Evolutionary conservation across 2,113 vertebrate species (phyloP).

Genomic region (Saguinus midas): DNA sequence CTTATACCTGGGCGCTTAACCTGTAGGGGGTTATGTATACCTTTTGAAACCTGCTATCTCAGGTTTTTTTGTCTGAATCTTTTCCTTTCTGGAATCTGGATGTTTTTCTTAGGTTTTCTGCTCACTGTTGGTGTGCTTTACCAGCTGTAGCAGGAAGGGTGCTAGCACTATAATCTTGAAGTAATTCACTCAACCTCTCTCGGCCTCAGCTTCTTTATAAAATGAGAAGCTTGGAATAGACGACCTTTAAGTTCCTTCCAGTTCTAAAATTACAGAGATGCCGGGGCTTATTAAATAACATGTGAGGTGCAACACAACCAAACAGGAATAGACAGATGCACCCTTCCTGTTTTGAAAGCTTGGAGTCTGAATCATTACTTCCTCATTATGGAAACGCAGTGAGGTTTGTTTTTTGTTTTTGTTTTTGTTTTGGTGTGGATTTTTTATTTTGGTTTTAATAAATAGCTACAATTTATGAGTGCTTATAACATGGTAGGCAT

Average conservation of each 20-base stretch:
- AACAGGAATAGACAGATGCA: not conserved
- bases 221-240: not conserved
- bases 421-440: not conserved
- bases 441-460: not conserved
- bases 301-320: not conserved
- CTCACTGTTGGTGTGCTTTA: not conserved
- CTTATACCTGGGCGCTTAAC: not conserved
- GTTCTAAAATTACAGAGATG: conserved; percentile 41
- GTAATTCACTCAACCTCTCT: not conserved
- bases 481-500: not conserved
- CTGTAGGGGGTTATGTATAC: not conserved
- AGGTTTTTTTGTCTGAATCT: not conserved
- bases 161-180: not conserved
- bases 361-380: conserved; percentile 36
- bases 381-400: not conserved
- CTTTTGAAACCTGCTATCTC: not conserved
- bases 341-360: not conserved
- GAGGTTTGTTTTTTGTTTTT: not conserved
- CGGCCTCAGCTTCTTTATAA: conserved; percentile 1
- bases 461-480: not conserved
- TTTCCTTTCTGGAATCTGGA: not conserved
- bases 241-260: conserved; percentile 35
- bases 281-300: not conserved
- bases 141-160: not conserved
- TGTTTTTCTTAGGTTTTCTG: not conserved